Base-by-base conservation (phyloP, 2,888 invertebrate species). In the Harpalus rufipes region DNA sequence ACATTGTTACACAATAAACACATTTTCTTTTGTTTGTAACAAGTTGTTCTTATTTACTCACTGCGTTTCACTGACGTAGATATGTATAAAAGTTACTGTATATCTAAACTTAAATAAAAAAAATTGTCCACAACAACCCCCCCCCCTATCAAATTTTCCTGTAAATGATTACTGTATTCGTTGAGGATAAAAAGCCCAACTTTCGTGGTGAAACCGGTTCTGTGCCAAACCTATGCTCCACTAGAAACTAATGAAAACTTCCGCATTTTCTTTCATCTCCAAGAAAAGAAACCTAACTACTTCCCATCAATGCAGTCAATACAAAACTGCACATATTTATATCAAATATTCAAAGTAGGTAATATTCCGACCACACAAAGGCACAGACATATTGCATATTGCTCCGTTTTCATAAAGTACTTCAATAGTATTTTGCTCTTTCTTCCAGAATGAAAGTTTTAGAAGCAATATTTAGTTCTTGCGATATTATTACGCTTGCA, bases 321-420 rank as follows among this genome's bases (percentile, higher is more conserved):
- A 63, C 63, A 63, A 63, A 63, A 63, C 8, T 63, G 8, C 8
- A 10, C 63, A 63, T 63, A 63, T 63, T 21, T 63, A 63, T 63
- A 1, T 21, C 21, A 63, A 21, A 63, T 63, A 25, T 63, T 16
- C 18, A 25, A 63, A 63, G 18, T 21, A 63, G 10, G 25, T 21
- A 18, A 63, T 63, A 63, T 63, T 59, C 12, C 63, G 5, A 63
- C 21, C 21, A 63, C 12, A 63, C 21, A 21, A 61, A 8, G 18
- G 18, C 14, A 8, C 8, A 61, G 16, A 16, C 8, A 14, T 61
- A 8, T 61, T 61, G 18, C 7, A 61, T 16, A 61, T 61, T 16
- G 59, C 59, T 18, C n/a, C 14, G 14, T 61, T 61, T 61, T 16
- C 59, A 61, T 7, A 18, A 61, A 61, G 14, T 16, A 61, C 59